phyloP scores from a whole-genome alignment of 2,113 vertebrate genomes.

The Stegostoma tigrinum region DNA sequence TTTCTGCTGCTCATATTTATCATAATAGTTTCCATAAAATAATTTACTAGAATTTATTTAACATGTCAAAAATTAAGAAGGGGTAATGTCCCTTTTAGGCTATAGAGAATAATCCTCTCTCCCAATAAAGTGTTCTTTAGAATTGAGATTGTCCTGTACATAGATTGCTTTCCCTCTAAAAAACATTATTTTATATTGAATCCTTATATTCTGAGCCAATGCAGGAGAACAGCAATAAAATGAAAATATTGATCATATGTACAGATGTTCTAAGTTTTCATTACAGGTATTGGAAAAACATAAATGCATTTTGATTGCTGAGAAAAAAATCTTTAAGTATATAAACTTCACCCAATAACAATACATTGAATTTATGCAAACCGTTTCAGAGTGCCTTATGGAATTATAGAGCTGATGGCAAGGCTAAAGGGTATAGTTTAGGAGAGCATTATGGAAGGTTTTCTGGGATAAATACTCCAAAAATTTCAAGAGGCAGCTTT shows the following conservation, averaged over 20 bases:
- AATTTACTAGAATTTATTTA: background rate
- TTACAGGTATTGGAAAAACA: slow-evolving; percentile 8
- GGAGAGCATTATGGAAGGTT: background rate
- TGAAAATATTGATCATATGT: slow-evolving; percentile 18
- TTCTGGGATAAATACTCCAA: background rate
- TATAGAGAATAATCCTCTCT: background rate
- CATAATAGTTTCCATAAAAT: background rate
- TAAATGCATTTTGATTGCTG: background rate
- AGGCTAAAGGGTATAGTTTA: background rate
- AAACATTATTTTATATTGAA: background rate
- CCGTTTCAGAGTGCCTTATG: background rate
- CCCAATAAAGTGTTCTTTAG: background rate
- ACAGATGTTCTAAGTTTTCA: slow-evolving; percentile 20
- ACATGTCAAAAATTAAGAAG: background rate
- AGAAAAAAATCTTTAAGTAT: slow-evolving; percentile 17
- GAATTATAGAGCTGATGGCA: background rate
- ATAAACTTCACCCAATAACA: background rate
- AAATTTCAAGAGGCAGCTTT: background rate
- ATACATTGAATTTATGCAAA: background rate
- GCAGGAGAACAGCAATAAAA: background rate
- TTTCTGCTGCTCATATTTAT: background rate
- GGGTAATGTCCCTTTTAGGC: background rate
- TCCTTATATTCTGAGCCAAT: background rate
- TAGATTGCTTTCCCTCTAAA: background rate
- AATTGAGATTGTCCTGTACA: background rate